phyloP scores from a whole-genome alignment of 2,888 invertebrate genomes.

The Leptodirus hochenwartii region DNA sequence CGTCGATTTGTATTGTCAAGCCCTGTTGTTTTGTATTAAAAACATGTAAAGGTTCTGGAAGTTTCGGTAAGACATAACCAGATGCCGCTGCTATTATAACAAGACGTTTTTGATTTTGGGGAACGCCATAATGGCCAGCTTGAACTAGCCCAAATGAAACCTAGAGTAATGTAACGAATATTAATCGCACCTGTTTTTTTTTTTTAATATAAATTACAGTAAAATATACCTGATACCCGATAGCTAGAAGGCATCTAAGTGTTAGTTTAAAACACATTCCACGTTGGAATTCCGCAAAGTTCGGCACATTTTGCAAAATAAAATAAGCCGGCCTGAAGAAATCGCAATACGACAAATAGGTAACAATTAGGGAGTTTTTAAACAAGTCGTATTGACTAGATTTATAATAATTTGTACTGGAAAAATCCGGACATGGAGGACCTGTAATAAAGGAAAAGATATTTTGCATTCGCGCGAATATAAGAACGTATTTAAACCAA shows the following conservation, averaged over 20 bases:
- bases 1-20: no score
- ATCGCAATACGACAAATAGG: slow-evolving; percentile 70
- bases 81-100: slow-evolving; percentile 72
- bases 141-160: slow-evolving; percentile 71
- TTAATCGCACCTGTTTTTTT: no score
- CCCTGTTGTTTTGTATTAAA: no score
- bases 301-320: slow-evolving; percentile 69
- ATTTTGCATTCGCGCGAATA: no score
- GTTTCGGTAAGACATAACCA: slow-evolving; percentile 50
- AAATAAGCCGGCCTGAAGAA: slow-evolving; percentile 71
- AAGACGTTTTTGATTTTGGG: slow-evolving; percentile 55
- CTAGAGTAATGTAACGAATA: no score
- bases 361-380: slow-evolving; percentile 67
- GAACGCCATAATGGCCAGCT: slow-evolving; percentile 71
- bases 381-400: slow-evolving; percentile 55
- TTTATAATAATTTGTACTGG: slow-evolving; percentile 78
- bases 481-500: no score
- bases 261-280: slow-evolving; percentile 68
- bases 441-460: no score
- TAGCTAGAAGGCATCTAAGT: slow-evolving; percentile 51
- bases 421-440: slow-evolving; percentile 80
- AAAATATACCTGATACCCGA: slow-evolving; percentile 87
- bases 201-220: no score
- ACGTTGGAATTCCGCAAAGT: slow-evolving; percentile 68
- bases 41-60: slow-evolving; percentile 64